Base-by-base conservation (phyloP, 2,888 invertebrate genomes). In the Cryptus viduatorius region DNA sequence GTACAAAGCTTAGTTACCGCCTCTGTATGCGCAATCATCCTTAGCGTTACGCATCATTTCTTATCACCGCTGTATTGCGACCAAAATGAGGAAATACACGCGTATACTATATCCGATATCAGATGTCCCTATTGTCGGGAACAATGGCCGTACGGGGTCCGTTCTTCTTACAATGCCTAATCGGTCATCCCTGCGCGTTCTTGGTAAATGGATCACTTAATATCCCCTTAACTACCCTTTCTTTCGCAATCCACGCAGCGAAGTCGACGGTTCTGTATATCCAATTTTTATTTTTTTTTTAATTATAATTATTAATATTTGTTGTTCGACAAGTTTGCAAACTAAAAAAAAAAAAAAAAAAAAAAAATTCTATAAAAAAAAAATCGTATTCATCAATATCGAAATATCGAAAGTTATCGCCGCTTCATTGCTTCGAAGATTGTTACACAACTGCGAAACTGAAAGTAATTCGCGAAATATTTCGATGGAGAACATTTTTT, bases 1-100 rank as follows among this genome's bases (percentile, higher is more conserved):
- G 37, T 8, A 37, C 37, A 8, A 8, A 37, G 8, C 37, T 37
- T 37, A 37, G 5, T 37, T 37, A 37, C 37, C 37, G 37, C 8
- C 7, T 7, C 37, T 37, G 7, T 37, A 79, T 79, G 71, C 79
- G 82, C 86, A 88, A 89, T 89, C 88, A 87, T 86, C 87, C 87
- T 85, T 86, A 87, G 86, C 87, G 85, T 88, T 84, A 88, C 89
- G 91, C 88, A 77, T 86, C 89, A 90, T 92, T 91, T 91, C 89
- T 89, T 89, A 77, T 65, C 59, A 14, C 29, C 24, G 31, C 59
- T 59, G 24, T n/a, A 59, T 14, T 29, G 31, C 5, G 59, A 59
- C 56, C 50, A 48, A 42, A 64, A 75, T 75, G 67, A 68, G 61
- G 53, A 37, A 56, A 77, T 68, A 53, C 72, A 67, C 80, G 53